These are phyloP conservation scores for Eilema sororculum DNA, from an alignment of 2,888 invertebrate genomes.

Conservation along the genomic window DNA sequence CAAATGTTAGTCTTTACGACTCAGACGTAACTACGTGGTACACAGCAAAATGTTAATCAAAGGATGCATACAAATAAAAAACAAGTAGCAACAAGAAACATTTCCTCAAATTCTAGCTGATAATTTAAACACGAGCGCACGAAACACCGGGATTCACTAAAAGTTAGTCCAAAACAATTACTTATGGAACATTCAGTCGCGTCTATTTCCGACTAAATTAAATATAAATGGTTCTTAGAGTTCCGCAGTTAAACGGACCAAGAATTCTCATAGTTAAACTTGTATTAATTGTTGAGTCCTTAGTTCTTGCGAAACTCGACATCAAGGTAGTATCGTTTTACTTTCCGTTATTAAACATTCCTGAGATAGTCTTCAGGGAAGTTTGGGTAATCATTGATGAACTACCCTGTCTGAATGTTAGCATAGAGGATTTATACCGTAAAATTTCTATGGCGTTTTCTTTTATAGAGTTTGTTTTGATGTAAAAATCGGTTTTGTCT, in stretches of 20 bases:
- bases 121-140: constrained; percentile 16
- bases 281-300: constrained; percentile 58
- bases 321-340: constrained; percentile 47
- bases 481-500: no score
- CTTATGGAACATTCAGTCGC: constrained; percentile 54
- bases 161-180: constrained; percentile 43
- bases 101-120: constrained; percentile 1
- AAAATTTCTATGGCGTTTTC: neutral
- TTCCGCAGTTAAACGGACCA: constrained; percentile 51
- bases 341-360: constrained; percentile 48
- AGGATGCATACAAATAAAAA: neutral
- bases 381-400: constrained; percentile 30
- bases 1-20: no score
- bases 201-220: constrained; percentile 56
- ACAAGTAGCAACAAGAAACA: neutral
- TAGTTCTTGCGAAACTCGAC: constrained; percentile 45
- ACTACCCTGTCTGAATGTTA: constrained; percentile 5
- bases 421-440: constrained; percentile 2
- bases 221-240: constrained; percentile 57
- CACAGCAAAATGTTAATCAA: neutral
- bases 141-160: constrained; percentile 27
- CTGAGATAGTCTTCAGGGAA: constrained; percentile 31
- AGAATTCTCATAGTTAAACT: constrained; percentile 59
- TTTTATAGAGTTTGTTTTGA: neutral
- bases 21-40: no score